These are phyloP conservation scores for Gymnocephalus cernua DNA, from an alignment of 2,113 vertebrate species.

Conservation along the genomic window DNA sequence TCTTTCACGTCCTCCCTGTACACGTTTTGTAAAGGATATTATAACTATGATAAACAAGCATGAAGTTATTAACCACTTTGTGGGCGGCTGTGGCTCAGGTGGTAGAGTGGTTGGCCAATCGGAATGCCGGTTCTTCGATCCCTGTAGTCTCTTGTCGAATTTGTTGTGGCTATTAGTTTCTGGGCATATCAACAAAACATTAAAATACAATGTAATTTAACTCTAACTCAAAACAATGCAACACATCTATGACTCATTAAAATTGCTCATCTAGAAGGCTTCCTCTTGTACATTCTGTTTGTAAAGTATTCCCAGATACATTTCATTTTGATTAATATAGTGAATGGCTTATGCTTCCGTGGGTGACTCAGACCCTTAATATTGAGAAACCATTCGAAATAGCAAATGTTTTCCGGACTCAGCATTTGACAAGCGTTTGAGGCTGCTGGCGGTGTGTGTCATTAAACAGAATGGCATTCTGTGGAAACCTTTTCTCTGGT, in stretches of 20 bases:
- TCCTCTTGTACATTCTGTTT: slow-evolving; percentile 1
- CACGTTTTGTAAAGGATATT: not conserved
- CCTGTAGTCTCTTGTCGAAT: not conserved
- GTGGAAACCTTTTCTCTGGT: slow-evolving; percentile 72
- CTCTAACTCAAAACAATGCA: slow-evolving; percentile 5
- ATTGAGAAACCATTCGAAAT: slow-evolving; percentile 44
- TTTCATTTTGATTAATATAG: slow-evolving; percentile 34
- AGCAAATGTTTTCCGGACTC: slow-evolving; percentile 53
- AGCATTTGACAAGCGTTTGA: slow-evolving; percentile 54
- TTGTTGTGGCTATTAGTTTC: not conserved
- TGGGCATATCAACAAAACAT: not conserved
- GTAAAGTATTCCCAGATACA: slow-evolving; percentile 16
- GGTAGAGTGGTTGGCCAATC: too few relatives aligned
- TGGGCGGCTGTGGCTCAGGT: too few relatives aligned
- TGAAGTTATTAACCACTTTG: too few relatives aligned
- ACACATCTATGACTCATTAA: slow-evolving; percentile 32
- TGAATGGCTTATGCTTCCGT: not conserved
- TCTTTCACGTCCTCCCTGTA: too few relatives aligned
- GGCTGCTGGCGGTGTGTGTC: slow-evolving; percentile 58
- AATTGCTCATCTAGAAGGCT: not conserved
- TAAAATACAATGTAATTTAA: not conserved
- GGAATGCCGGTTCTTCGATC: too few relatives aligned
- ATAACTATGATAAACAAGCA: not conserved
- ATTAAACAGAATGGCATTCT: slow-evolving; percentile 71
- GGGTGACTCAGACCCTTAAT: slow-evolving; percentile 54